These are phyloP conservation scores for Lanistes nyassanus DNA, from an alignment of 1,140 invertebrate species.

Conservation along the genomic window DNA sequence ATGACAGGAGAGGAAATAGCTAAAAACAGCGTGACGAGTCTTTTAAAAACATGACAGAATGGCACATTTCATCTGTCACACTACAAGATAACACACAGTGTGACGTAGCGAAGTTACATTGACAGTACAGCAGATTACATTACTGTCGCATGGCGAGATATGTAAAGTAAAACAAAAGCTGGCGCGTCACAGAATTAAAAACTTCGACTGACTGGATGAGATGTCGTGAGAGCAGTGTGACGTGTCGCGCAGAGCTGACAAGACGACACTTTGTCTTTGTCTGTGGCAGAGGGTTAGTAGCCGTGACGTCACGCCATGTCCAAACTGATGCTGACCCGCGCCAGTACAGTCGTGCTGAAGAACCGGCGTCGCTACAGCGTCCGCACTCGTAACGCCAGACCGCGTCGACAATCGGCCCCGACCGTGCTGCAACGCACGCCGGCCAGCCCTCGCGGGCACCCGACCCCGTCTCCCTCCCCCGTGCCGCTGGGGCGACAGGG, in stretches of 20 bases:
- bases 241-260: neutral
- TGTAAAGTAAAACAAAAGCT: neutral
- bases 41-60: no score
- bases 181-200: neutral
- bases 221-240: neutral
- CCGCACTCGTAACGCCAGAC: slow-evolving; percentile 16
- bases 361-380: slow-evolving; percentile 30
- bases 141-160: no score
- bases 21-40: no score
- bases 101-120: no score
- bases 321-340: slow-evolving; percentile 33
- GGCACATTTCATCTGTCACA: no score
- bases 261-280: neutral
- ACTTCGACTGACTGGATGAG: neutral
- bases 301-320: slow-evolving; percentile 26
- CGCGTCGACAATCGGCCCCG: slow-evolving; percentile 32
- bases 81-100: no score
- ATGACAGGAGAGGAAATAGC: no score
- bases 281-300: neutral
- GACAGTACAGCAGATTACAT: no score
- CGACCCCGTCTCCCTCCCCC: neutral
- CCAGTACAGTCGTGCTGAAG: slow-evolving; percentile 31
- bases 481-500: no score
- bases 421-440: slow-evolving; percentile 28
- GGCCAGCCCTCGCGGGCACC: slow-evolving; percentile 3